Conservation (phyloP, 2,888 invertebrate genomes). For the Fragum whitleyi region DNA sequence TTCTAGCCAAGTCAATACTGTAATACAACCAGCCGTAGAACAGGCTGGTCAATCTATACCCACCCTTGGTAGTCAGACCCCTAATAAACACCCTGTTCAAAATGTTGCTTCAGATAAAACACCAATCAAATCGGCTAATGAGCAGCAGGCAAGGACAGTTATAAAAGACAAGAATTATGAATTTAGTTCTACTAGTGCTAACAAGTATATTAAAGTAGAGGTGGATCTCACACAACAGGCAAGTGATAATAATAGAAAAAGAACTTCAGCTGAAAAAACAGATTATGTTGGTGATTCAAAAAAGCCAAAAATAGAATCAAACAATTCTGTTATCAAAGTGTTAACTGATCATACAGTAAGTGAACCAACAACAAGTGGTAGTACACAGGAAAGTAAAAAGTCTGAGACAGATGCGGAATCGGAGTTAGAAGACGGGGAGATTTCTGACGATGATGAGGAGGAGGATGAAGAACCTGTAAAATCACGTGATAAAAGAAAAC, state of each 20-base stretch:
- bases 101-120: neutral
- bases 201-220: constrained; percentile 23
- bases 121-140: neutral
- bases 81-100: neutral
- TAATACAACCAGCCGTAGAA: neutral
- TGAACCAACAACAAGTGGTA: neutral
- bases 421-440: constrained; percentile 64
- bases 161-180: constrained; percentile 21
- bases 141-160: neutral
- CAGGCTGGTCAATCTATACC: constrained; percentile 39
- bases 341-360: neutral
- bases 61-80: constrained; percentile 26
- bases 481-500: neutral
- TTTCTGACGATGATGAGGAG: constrained; percentile 48
- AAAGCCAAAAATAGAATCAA: neutral
- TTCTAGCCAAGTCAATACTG: too few relatives aligned
- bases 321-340: neutral
- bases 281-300: neutral
- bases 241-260: constrained; percentile 22
- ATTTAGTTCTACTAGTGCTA: constrained; percentile 31
- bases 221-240: neutral
- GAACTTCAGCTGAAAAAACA: neutral
- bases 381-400: neutral
- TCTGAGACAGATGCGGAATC: constrained; percentile 21
- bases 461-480: neutral